Base-by-base conservation (phyloP, 2,113 vertebrate genomes). In the Prunella fulvescens region DNA sequence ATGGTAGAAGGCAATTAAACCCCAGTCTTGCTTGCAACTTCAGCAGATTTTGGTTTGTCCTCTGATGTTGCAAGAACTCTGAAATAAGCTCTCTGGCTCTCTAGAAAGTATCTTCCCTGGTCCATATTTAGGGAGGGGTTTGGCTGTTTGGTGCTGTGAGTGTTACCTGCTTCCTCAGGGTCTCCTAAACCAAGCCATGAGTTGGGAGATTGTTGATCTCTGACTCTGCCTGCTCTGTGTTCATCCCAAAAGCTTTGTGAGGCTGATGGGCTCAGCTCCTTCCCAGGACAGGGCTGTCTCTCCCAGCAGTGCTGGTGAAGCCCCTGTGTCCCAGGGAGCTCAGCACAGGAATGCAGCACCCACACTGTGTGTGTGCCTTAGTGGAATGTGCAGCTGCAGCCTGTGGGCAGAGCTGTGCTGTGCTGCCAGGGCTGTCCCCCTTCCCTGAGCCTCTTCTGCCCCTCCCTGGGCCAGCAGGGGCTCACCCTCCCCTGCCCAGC, bases 341-440 rank as follows among this genome's bases (percentile, higher is more conserved):
- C 53, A 45, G 53, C 40, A 35, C 53, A 74, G 54, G 12, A 8
- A 4, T 10, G 14, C 45, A 40, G 45, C 24, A 28, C 28, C 40
- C 45, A 10, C 7, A n/a, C 3, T 3, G 0, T 26, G 42, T 4
- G 1, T 17, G 26, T 33, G 51, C 62, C 12, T 54, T 2, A 33
- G 33, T 28, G 37, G 18, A 9, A 3, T 25, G 74, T 12, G 51
- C n/a, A 45, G 31, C 31, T 65, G 31, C 35, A 39, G 26, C 6
- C 16, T 61, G 51, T 37, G 45, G 24, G 57, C 37, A 42, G 37
- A 40, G 29, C 26, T 33, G 18, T 33, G n/a, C 7, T 25, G 24
- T 7, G 12, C 10, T 29, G 53, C 8, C 24, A 64, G 56, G 18
- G 28, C 4, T 26, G 33, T 25, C 3, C 24, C 24, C 28, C 6